Percentiles rank a stretch among this genome's conserved stretches.
Conservation (phyloP, 2,113 vertebrate species). For the Tichodroma muraria region DNA sequence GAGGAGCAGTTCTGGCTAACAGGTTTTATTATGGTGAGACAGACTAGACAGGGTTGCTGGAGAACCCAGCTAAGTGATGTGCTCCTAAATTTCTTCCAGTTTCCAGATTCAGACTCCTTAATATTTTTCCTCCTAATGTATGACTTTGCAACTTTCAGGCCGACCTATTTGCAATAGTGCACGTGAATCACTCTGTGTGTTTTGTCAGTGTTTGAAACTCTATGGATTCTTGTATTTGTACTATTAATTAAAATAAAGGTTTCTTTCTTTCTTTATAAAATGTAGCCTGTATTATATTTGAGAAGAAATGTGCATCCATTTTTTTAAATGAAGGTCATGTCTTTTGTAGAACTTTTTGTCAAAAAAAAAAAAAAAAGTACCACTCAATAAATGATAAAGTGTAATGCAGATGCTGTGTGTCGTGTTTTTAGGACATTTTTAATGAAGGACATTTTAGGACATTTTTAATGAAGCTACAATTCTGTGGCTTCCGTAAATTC, state of each 20-base stretch:
- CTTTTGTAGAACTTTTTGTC: background rate
- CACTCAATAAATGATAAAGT: background rate
- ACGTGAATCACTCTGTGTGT: background rate
- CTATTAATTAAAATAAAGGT: background rate
- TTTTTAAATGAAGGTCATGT: background rate
- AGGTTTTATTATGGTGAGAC: rapidly evolving
- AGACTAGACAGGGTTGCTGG: background rate
- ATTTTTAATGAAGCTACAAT: no score
- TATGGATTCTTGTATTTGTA: background rate
- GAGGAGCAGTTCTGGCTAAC: background rate
- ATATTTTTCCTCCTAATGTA: background rate
- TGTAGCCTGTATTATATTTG: background rate
- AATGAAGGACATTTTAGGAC: no score
- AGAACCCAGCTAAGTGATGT: background rate
- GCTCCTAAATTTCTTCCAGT: background rate
- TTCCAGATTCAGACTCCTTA: background rate
- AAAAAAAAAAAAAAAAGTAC: background rate
- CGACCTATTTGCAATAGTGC: background rate
- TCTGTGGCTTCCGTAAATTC: background rate
- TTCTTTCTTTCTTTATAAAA: background rate
- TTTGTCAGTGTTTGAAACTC: background rate
- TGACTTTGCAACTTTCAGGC: background rate
- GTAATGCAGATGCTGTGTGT: background rate
- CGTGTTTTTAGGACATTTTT: background rate
- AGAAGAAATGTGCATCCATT: background rate